Evolutionary conservation across 2,888 invertebrate genomes (phyloP).

Genomic region (Hesperia comma): DNA sequence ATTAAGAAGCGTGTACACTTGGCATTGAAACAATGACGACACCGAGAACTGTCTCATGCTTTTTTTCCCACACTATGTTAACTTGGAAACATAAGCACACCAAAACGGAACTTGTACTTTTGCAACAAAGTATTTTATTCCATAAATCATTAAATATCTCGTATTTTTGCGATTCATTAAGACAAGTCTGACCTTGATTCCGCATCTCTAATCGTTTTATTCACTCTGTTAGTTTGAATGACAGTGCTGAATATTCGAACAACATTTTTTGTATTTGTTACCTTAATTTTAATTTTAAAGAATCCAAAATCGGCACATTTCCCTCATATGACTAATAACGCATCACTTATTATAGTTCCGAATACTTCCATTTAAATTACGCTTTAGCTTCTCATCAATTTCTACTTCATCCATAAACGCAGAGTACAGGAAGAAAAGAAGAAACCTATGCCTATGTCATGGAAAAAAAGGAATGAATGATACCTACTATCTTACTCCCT

Average conservation of each 20-base stretch:
- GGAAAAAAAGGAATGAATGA: too few relatives aligned
- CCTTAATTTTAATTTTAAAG: too few relatives aligned
- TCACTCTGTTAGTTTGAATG: conserved; percentile 44
- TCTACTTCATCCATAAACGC: too few relatives aligned
- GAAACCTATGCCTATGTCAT: too few relatives aligned
- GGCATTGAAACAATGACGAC: conserved; percentile 73
- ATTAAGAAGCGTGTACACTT: conserved; percentile 70
- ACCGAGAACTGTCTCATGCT: conserved; percentile 74
- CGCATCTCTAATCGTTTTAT: conserved; percentile 64
- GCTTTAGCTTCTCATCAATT: neutral
- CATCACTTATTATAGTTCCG: neutral
- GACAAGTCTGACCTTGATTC: conserved; percentile 80
- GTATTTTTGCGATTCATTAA: conserved; percentile 65
- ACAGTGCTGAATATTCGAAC: neutral
- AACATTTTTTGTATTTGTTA: neutral
- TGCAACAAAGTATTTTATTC: conserved; percentile 43
- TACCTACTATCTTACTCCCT: too few relatives aligned
- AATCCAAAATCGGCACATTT: too few relatives aligned
- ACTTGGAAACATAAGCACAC: conserved; percentile 3
- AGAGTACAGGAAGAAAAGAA: too few relatives aligned
- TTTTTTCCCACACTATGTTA: conserved; percentile 54
- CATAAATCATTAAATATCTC: conserved; percentile 40
- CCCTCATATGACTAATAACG: too few relatives aligned
- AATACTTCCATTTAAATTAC: too few relatives aligned
- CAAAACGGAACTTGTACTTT: conserved; percentile 39